Evolutionary conservation across 2,797 vertebrate species (phyloP), one percentile per base, ranked within the genome.

Genomic region (Luscinia luscinia): DNA sequence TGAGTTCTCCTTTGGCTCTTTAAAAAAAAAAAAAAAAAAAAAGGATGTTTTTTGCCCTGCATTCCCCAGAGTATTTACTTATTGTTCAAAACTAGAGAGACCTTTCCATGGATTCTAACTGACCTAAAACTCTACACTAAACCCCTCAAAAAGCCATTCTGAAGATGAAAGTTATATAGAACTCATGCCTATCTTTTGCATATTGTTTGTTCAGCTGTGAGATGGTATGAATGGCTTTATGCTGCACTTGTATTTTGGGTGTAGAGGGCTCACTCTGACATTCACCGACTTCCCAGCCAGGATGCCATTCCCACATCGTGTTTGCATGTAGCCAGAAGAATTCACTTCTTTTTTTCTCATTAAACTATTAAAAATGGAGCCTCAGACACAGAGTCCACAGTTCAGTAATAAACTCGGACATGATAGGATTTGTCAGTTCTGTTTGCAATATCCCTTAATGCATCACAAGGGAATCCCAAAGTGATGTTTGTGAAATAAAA

Each of bases 121-220:
- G 46, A 81, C 67, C 30, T 66, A 86, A 70, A 92, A 32, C 41
- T 73, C 77, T 57, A 8, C 27, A 43, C 6, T 28, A 76, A 4
- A 3, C 12, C 7, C 4, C 2, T 2, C 0, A 1, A 87, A 93
- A 87, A 61, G 9, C 20, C 51, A 32, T 75, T 36, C 40, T 5
- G 23, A 82, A 76, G 57, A 24, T 77, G 61, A 49, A 87, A 43
- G 43, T 84, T 90, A 49, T 74, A n/a, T 28, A 64, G 70, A 84
- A 45, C 63, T 87, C 28, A 2, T 89, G 45, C 68, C 77, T 93
- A 16, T 92, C 70, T 91, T 95, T 63, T 96, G 52, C 61, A 40
- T 74, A 11, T 70, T 94, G 93, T 94, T 96, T 95, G 72, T 84
- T 95, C 96, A 95, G 93, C 96, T 96, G 93, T 77, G 88, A 77